These are phyloP conservation scores for Heteromurus nitidus DNA, from an alignment of 2,888 invertebrate genomes.

Conservation along the genomic window DNA sequence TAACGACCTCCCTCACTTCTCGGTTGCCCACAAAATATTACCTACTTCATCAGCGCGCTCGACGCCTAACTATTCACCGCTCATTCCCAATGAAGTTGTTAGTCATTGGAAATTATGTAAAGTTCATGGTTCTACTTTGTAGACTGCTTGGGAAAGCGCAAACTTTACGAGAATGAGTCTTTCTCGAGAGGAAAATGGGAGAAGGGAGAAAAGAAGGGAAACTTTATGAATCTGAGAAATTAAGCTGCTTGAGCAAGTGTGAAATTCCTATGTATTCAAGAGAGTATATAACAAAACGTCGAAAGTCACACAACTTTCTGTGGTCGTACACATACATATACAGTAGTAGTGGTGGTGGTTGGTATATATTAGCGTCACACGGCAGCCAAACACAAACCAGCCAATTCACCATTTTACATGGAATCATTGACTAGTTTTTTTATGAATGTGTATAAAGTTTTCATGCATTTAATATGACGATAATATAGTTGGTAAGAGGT, in stretches of 20 bases:
- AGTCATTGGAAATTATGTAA: not conserved
- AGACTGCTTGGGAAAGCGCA: too few species aligned
- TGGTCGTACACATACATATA: too few species aligned
- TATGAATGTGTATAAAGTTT: too few species aligned
- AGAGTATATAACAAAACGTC: not conserved
- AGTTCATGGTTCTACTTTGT: not conserved
- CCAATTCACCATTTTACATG: slow-evolving; percentile 45
- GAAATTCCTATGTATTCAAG: slow-evolving; percentile 30
- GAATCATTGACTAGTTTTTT: slow-evolving; percentile 58
- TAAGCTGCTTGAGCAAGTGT: slow-evolving; percentile 39
- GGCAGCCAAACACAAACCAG: slow-evolving; percentile 15
- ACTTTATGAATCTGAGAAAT: slow-evolving; percentile 30
- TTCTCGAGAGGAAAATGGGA: not conserved
- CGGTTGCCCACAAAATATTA: slow-evolving; percentile 35
- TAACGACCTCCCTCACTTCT: slow-evolving; percentile 9
- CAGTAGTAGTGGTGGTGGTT: too few species aligned
- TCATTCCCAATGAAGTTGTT: not conserved
- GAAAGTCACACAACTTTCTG: too few species aligned
- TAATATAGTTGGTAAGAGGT: not conserved
- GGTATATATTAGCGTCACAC: too few species aligned
- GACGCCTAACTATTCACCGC: not conserved
- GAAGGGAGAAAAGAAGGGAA: not conserved
- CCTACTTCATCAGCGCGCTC: not conserved
- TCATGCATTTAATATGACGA: slow-evolving; percentile 28
- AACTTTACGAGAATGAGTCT: not conserved